Evolutionary conservation across 2,113 vertebrate species (phyloP), one percentile per base, ranked within the genome.

Genomic region (Narcine bancroftii): DNA sequence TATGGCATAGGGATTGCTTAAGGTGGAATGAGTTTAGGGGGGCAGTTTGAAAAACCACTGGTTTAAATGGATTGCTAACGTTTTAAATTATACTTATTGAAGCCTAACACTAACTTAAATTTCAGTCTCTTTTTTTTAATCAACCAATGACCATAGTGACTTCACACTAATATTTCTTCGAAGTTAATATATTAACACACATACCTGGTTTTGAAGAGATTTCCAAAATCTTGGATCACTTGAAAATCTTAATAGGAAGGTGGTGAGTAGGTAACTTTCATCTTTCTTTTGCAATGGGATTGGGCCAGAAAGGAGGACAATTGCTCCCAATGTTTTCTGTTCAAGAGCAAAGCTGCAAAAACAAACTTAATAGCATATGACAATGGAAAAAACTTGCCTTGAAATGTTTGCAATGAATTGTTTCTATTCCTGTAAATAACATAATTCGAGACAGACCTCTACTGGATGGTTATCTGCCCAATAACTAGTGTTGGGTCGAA

Each of bases 351-450:
- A 63, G 53, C 53, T 63, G 1, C 5, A 26, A 87, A 83, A 63
- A 7, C 15, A 87, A 63, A 36, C 63, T 83, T 63, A 60, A 63
- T n/a, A 63, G 33, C 6, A 63, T 24, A n/a, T 87, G 60, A 60
- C 53, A 39, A 87, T 63, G 60, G 33, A 56, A 87, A 87, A 87
- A 33, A 63, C 26, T 87, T 83, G 47, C 79, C 39, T 87, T 87
- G 36, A 17, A 56, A 87, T 2, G 33, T 39, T 36, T 60, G 33
- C n/a, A 87, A 87, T n/a, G 56, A 63, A 39, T 87, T 87, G 33
- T 60, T 87, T 87, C 17, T 36, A 60, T 29, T 63, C 33, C 3
- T 87, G 33, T 87, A 63, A 56, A 56, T 87, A 87, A 63, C 56
- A 60, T 63, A 87, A 87, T 60, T 87, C 36, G 53, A 63, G 33